phyloP scores from a whole-genome alignment of 2,888 invertebrate genomes.

The Galeruca laticollis region DNA sequence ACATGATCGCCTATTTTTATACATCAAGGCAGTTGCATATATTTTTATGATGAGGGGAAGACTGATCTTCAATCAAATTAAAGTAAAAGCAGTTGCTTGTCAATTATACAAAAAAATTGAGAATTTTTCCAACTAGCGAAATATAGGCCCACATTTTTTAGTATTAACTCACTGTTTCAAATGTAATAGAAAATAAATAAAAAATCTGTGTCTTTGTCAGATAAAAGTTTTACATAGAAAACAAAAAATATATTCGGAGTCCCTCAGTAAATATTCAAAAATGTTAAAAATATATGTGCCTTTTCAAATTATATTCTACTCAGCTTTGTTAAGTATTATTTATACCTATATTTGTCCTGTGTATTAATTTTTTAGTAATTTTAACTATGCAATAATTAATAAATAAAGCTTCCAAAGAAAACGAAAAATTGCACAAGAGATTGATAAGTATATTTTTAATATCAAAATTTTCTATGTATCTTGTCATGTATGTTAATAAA shows the following conservation, averaged over 20 bases:
- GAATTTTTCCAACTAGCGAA: background rate
- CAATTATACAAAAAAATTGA: constrained; percentile 12
- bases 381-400: constrained; percentile 14
- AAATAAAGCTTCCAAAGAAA: constrained; percentile 40
- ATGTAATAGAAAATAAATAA: no score
- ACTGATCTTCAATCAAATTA: constrained; percentile 15
- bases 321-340: constrained; percentile 4
- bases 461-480: constrained; percentile 17
- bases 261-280: constrained; percentile 13
- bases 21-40: constrained; percentile 25
- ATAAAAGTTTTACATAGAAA: no score
- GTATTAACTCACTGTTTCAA: no score
- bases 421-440: constrained; percentile 31
- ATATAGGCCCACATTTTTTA: background rate
- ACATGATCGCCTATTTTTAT: constrained; percentile 18
- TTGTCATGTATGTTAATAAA: constrained; percentile 29
- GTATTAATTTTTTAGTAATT: constrained; percentile 17
- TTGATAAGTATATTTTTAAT: constrained; percentile 30
- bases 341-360: background rate
- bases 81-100: constrained; percentile 3
- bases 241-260: background rate
- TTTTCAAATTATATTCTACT: constrained; percentile 10
- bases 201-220: no score
- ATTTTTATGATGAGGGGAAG: constrained; percentile 23
- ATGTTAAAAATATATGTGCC: constrained; percentile 35